Conservation (phyloP, 2,797 vertebrate genomes). For the Champsocephalus gunnari region DNA sequence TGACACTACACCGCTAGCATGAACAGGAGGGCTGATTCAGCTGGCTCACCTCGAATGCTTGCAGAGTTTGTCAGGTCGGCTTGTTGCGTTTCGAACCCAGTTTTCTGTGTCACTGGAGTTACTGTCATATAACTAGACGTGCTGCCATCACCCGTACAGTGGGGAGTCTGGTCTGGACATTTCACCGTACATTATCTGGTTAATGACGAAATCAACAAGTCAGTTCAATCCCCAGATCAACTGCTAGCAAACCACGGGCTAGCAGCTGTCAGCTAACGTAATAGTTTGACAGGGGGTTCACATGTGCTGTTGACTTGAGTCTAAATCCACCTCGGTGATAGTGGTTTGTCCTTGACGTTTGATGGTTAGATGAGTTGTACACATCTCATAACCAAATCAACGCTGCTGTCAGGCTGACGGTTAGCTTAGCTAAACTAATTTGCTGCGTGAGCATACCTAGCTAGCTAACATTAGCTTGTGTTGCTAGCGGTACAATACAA, state of each 20-base stretch:
- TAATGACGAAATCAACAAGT: slow-evolving; percentile 71
- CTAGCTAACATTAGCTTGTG: slow-evolving; percentile 61
- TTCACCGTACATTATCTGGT: slow-evolving; percentile 89
- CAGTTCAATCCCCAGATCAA: slow-evolving; percentile 32
- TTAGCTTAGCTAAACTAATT: slow-evolving; percentile 30
- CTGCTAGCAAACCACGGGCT: background rate
- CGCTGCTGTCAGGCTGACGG: slow-evolving; percentile 29
- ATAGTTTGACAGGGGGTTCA: background rate
- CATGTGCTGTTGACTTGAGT: background rate
- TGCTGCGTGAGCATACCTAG: slow-evolving; percentile 55
- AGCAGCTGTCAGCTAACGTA: background rate
- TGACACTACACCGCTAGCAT: background rate
- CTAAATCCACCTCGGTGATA: background rate
- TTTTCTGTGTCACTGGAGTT: slow-evolving; percentile 96
- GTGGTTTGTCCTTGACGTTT: background rate
- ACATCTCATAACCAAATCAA: slow-evolving; percentile 8
- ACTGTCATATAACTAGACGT: slow-evolving; percentile 93
- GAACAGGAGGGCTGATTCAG: background rate
- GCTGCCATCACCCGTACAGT: slow-evolving; percentile 91
- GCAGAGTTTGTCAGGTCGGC: slow-evolving; percentile 92
- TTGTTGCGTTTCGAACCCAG: slow-evolving; percentile 90
- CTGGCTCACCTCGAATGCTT: slow-evolving; percentile 90
- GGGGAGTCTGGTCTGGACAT: slow-evolving; percentile 82
- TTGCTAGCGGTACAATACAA: slow-evolving; percentile 36
- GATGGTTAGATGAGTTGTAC: background rate